Base-by-base conservation (phyloP, 2,888 invertebrate genomes). In the Lithophane leautieri region DNA sequence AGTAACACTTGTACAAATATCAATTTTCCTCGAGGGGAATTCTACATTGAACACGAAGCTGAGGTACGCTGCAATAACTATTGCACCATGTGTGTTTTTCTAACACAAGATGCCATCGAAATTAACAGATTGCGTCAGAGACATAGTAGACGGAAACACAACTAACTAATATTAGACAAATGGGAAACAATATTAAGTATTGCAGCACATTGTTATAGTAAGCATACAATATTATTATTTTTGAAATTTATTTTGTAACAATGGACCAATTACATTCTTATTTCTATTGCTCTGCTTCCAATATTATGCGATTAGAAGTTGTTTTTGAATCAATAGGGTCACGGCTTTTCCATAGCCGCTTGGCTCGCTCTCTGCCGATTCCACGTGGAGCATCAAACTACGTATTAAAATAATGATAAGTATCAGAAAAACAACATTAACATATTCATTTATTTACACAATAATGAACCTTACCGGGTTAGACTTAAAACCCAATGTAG, bases 351-450 rank as follows among this genome's bases (percentile, higher is more conserved):
- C 34, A 76, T 14, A 60, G 22, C 52, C 25, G 12, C 42, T 9
- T 22, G 28, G 40, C 22, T 19, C 12, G 54, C 22, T 56, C 79
- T 62, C 47, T 44, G 25, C 4, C 8, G 2, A 22, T 6, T 61
- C 28, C n/a, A 68, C 62, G 56, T 67, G 34, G 42, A 61, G 19
- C 22, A 60, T 42, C 60, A 16, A 68, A 4, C 58, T 58, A 62
- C 74, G 80, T 63, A 74, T 44, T 34, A 14, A 28, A 54, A n/a
- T 42, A 25, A 71, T 60, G 54, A 71, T 54, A 61, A 60, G 9
- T 44, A 61, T 44, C 22, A 14, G 25, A 52, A 78, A 22, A 65
- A 79, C 73, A 66, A 73, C 40, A 54, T 52, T 52, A 54, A 40
- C 22, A 34, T 14, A 34, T n/a, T 16, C 50, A 60, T 19, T 28